Evolutionary conservation across 2,888 invertebrate species (phyloP), one percentile per base, ranked within the genome.

Genomic region (Deroplatys truncata): DNA sequence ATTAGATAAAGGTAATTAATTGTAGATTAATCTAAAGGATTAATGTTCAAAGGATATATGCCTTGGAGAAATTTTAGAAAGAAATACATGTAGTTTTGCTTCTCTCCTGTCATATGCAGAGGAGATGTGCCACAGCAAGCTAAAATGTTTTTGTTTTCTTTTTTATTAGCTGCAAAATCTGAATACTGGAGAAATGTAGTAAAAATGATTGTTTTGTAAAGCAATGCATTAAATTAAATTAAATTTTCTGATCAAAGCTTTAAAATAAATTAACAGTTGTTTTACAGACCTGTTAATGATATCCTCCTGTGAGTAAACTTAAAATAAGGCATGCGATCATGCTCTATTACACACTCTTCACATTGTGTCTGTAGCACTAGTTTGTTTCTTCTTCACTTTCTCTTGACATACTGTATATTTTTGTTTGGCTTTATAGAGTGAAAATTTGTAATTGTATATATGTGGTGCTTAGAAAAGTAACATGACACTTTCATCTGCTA

Each of bases 241-340:
- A 1, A 56, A 56, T 16, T 72, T 72, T 72, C 25, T 72, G 20
- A 72, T 20, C 15, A 72, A 16, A 20, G 56, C 20, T 20, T 7
- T 72, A 20, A 72, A 72, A 25, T 72, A 72, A 20, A 72, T 72
- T 72, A 72, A 25, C 56, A 56, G 56, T 72, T 72, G 56, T 9
- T 72, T 72, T 72, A 72, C 56, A 72, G 56, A 72, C 56, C 56
- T 72, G 56, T 20, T 72, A 72, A 20, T 72, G 56, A 72, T 25
- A 29, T 85, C 82, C 82, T 86, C 28, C 86, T 86, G 28, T 82
- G 72, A 29, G 82, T 86, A 29, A 31, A 87, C 87, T 87, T 87
- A 87, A 87, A 87, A 83, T 83, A 82, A 86, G 83, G 82, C 87
- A 87, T 87, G 87, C 87, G 87, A 87, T 13, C 87, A 87, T 87